phyloP scores from a whole-genome alignment of 2,888 invertebrate genomes.

The Ecdyonurus torrentis region DNA sequence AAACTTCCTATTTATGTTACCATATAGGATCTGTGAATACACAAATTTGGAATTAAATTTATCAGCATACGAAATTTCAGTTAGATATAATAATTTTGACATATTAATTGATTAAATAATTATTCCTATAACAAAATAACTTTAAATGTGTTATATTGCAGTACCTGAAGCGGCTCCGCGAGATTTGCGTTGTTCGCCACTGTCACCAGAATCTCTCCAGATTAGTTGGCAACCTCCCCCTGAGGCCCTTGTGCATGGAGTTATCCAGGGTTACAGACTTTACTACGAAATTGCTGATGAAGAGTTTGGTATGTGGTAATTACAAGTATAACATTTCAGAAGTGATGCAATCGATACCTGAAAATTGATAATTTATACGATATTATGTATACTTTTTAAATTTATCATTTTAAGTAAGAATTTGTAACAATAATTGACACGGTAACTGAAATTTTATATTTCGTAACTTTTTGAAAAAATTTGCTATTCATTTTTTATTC shows the following conservation, averaged over 20 bases:
- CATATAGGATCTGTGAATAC: no score
- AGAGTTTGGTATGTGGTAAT: conserved; percentile 5
- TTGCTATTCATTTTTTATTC: no score
- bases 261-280: conserved; percentile 29
- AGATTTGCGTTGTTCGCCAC: conserved; percentile 18
- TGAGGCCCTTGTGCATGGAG: conserved; percentile 21
- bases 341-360: no score
- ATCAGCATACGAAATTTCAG: not conserved
- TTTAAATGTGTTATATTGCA: conserved; percentile 10
- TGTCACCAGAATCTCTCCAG: conserved; percentile 18
- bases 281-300: conserved; percentile 19
- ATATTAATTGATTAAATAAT: not conserved
- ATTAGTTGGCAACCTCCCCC: conserved; percentile 18
- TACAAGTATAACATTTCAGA: no score
- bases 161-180: conserved; percentile 18
- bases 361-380: no score
- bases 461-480: no score
- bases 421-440: no score
- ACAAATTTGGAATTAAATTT: not conserved
- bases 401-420: no score
- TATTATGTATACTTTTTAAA: no score
- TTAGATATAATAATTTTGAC: not conserved
- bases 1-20: no score
- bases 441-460: no score
- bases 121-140: not conserved